Evolutionary conservation across 37 sponge, comb jelly and placozoan genomes (phyloP), one percentile per base, ranked within the genome.

Genomic region (Amphimedon queenslandica): DNA sequence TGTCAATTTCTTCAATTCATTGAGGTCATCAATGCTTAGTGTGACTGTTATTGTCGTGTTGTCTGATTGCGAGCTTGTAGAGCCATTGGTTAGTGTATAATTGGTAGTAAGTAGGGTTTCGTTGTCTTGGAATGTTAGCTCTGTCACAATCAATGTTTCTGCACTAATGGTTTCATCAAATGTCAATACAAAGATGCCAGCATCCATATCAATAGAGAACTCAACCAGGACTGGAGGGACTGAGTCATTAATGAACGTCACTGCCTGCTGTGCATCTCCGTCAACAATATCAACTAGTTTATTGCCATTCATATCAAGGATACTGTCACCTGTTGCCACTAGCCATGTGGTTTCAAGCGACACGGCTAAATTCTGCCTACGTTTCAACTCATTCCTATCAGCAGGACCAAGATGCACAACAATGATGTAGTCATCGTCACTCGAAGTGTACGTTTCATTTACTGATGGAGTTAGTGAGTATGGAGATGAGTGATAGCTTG

Each of bases 131-230:
- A 94, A 79, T 32, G 92, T 78, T 2, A 90, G 58, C 0, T 51
- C 53, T 1, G 74, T 42, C 0, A 83, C 41, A 23, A 58, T 32
- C n/a, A 94, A 58, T 4, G 81, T 81, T 8, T 43, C 27, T 11
- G 95, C 95, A 55, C 64, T 66, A 16, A 94, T 80, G 56, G 95
- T 94, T 36, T 94, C 95, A 78, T 87, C 85, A 78, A 94, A 94
- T 27, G 91, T 87, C 32, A 94, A 72, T 0, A 75, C 60, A 42
- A 94, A 28, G 20, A 16, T 0, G 0, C 88, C 88, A 1, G 35
- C 35, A 63, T 94, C 69, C 95, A 94, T 94, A 64, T 94, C 88
- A 43, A 94, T 70, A 2, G 82, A 71, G 55, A 84, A 82, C 10
- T 71, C 58, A 5, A 66, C 67, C 2, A 94, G 43, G 1, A 84